Evolutionary conservation across 2,888 invertebrate species (phyloP), one percentile per base, ranked within the genome.

Genomic region (Agrotis ipsilon): DNA sequence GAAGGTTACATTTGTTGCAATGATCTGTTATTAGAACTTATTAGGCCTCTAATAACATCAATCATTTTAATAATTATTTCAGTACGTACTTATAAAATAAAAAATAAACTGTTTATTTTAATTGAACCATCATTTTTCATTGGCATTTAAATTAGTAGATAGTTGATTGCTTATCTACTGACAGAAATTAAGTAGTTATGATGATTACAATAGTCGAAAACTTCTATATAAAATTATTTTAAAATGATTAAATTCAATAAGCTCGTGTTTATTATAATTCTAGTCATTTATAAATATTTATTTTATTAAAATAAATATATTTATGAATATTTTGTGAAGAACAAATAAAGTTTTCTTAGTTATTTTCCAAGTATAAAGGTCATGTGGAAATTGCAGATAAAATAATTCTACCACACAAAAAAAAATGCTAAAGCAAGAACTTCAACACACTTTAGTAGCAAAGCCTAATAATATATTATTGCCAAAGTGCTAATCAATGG

Each of bases 401-500:
- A 24, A 7, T 24, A 51, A 13, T 51, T 11, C 18, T 18, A 52
- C 2, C 18, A 4, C 24, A 24, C 16, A 16, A n/a, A 48, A n/a
- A 48, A 48, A 19, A 39, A 11, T 39, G 11, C 39, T 39, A 45
- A 74, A 68, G 16, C 64, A 3, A 57, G 78, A 62, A 59, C 58
- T 52, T 32, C 59, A 43, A 21, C 49, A 54, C 0, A 3, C 11
- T 18, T 3, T 9, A 45, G 4, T 18, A 64, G 59, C 46, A 19
- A 43, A 57, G 11, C 21, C 9, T n/a, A n/a, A 45, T 61, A 58
- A n/a, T 51, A 59, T 64, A 63, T 67, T 68, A 43, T 21, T 64
- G 71, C 19, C 27, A 52, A 69, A 69, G 72, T 66, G 68, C 59
- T 72, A 78, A 82, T 82, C 75, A 82, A 75, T 72, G 51, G 70